Base-by-base conservation (phyloP, 2,888 invertebrate species). In the Phanerotoma sp. region DNA sequence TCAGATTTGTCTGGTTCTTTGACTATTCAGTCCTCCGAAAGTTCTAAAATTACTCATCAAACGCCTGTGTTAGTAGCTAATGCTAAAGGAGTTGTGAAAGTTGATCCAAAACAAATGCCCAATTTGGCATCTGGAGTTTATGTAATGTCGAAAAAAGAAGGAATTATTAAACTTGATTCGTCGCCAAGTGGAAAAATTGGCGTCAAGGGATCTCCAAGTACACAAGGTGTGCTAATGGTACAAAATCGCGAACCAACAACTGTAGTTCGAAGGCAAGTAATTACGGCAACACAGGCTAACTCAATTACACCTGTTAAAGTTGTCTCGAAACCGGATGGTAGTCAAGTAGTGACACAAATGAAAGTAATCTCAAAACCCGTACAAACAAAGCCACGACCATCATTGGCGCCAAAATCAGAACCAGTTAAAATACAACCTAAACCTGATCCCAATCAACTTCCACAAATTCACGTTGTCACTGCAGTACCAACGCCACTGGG, bases 81-180 rank as follows among this genome's bases (percentile, higher is more conserved):
- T 61, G 79, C 81, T 1, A 87, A 87, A 72, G 87, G 88, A 11
- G 86, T 88, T 48, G 86, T 88, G 56, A 85, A 88, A 75, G 86
- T 88, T 16, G 87, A 87, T 72, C 86, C 87, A 41, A 86, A 87
- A 68, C 87, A 87, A 74, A 82, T 87, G 79, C 86, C 88, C 16
- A 79, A 80, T 35, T 69, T 82, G 48, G 79, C 82, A 63, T 78
- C 82, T 66, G 87, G 87, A 63, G 86, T 89, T 33, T 89, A 88
- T 70, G 86, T 88, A 51, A 87, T 89, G 86, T 87, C 88, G 7
- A 85, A 86, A 73, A 88, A 87, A 63, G 86, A 87, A 32, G 88
- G 87, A 37, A 86, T 87, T 48, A 86, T 87, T 73, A 87, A 87
- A 73, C 79, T 87, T 51, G 86, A 87, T 70, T 84, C 86, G 0